These are phyloP conservation scores for Platycnemis pennipes DNA, from an alignment of 2,888 invertebrate species.

Conservation along the genomic window DNA sequence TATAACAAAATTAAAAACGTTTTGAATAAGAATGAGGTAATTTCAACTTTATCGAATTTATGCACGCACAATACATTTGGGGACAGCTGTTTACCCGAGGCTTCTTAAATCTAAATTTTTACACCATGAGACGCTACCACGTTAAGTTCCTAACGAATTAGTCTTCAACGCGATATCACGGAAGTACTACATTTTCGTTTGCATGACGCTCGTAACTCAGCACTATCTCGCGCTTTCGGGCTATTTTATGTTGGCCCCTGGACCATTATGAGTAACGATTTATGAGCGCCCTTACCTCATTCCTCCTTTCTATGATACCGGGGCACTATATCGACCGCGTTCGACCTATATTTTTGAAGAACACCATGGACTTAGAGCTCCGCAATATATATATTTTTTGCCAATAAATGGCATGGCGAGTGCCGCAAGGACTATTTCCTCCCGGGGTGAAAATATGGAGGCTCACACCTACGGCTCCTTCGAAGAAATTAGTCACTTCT, in stretches of 20 bases:
- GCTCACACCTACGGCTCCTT: not conserved
- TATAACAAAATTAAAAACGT: too few species aligned
- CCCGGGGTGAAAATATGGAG: not conserved
- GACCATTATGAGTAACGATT: conserved; percentile 35
- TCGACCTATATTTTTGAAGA: conserved; percentile 39
- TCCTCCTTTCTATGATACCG: conserved; percentile 31
- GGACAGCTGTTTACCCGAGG: too few species aligned
- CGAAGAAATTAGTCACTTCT: not conserved
- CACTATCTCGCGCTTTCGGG: conserved; percentile 23
- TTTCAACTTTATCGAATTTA: too few species aligned
- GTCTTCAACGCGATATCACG: conserved; percentile 22
- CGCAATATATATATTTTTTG: conserved; percentile 1
- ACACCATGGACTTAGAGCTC: not conserved
- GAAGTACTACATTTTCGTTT: conserved; percentile 26
- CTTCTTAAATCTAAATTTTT: not conserved
- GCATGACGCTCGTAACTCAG: conserved; percentile 18
- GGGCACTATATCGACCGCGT: not conserved
- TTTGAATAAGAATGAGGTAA: too few species aligned
- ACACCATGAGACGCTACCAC: not conserved
- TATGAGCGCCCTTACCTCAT: not conserved
- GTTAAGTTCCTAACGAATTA: conserved; percentile 4
- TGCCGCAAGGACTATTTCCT: not conserved
- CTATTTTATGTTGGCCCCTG: conserved; percentile 28
- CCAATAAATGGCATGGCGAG: not conserved
- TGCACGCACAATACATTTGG: too few species aligned